Evolutionary conservation across 2,888 invertebrate genomes (phyloP).

Genomic region (Coelinius sp.): DNA sequence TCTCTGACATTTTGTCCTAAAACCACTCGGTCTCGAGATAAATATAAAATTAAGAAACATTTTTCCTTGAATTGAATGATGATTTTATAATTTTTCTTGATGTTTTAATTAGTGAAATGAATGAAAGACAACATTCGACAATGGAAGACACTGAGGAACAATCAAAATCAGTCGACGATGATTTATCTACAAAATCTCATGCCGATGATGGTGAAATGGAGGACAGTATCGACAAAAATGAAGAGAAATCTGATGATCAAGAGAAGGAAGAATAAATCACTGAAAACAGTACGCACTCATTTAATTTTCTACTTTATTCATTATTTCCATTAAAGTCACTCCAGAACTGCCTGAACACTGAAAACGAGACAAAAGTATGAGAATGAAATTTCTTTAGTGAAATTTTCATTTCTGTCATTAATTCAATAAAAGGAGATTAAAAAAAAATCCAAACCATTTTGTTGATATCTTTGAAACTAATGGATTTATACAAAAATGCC

Average conservation of each 20-base stretch:
- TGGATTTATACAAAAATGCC: background rate
- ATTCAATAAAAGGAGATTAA: background rate
- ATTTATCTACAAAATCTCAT: slow-evolving; percentile 4
- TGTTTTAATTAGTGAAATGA: slow-evolving; percentile 52
- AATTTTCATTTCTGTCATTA: background rate
- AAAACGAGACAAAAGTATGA: background rate
- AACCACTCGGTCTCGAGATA: background rate
- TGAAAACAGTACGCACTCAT: background rate
- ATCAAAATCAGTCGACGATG: slow-evolving; percentile 17
- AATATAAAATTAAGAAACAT: background rate
- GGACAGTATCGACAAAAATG: slow-evolving; percentile 63
- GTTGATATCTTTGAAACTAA: background rate
- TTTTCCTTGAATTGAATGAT: slow-evolving; percentile 1
- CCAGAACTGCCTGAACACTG: slow-evolving; percentile 5
- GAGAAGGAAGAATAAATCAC: slow-evolving; percentile 65
- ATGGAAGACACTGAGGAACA: slow-evolving; percentile 34
- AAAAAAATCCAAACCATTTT: background rate
- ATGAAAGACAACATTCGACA: slow-evolving; percentile 58
- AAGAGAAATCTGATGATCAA: slow-evolving; percentile 65
- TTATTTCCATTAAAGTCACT: background rate
- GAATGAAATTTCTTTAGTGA: background rate
- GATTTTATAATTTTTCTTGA: background rate
- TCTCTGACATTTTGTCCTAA: background rate
- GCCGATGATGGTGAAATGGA: slow-evolving; percentile 62
- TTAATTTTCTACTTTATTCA: slow-evolving; percentile 12